A percentile compares a stretch with the other conserved stretches of the same genome.
phyloP scores from a whole-genome alignment of 2,113 vertebrate genomes.

The Albula goreensis region DNA sequence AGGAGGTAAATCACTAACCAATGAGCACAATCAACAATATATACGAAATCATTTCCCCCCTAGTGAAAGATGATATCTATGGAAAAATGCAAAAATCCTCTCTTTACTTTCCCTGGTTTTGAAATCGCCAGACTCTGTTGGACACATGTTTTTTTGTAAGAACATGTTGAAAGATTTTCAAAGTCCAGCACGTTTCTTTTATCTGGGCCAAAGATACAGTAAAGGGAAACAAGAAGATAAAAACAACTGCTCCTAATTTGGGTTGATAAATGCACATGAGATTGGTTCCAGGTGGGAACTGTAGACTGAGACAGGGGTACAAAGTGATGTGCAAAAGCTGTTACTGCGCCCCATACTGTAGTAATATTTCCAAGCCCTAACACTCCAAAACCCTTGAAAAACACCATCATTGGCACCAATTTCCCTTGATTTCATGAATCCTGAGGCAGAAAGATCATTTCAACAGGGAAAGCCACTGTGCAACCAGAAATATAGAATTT shows the following conservation, averaged over 20 bases:
- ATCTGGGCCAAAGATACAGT: slow-evolving; percentile 52
- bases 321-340: neutral
- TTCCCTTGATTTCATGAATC: neutral
- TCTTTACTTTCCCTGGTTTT: neutral
- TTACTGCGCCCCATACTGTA: neutral
- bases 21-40: slow-evolving; percentile 3
- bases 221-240: slow-evolving; percentile 54
- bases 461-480: neutral
- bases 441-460: neutral
- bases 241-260: slow-evolving; percentile 55
- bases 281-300: slow-evolving; percentile 61
- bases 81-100: neutral
- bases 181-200: slow-evolving; percentile 38
- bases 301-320: slow-evolving; percentile 12
- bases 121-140: slow-evolving; percentile 37
- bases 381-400: neutral
- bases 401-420: neutral
- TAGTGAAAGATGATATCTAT: neutral
- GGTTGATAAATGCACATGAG: slow-evolving; percentile 55
- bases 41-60: neutral
- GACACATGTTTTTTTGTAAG: slow-evolving; percentile 24
- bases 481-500: neutral
- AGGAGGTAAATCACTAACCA: neutral
- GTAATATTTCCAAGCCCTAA: neutral
- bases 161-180: slow-evolving; percentile 20